Evolutionary conservation across 2,888 invertebrate species (phyloP).

Genomic region (Watsonalla cultraria): DNA sequence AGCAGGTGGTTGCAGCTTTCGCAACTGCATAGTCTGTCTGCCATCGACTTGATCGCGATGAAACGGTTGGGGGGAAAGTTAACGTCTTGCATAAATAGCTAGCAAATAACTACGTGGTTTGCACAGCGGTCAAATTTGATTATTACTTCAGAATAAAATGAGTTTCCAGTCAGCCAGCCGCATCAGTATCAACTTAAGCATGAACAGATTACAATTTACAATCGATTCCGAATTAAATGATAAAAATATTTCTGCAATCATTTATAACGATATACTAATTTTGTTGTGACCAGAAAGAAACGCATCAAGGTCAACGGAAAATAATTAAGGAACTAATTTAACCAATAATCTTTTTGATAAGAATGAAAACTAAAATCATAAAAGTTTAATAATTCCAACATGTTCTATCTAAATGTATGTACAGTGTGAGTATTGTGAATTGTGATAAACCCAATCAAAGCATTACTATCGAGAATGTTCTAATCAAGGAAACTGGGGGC

Average conservation of each 20-base stretch:
- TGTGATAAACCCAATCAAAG: constrained; percentile 23
- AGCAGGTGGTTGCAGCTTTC: constrained; percentile 64
- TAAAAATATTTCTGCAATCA: too few relatives aligned
- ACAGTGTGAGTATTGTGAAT: too few relatives aligned
- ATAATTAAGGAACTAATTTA: too few relatives aligned
- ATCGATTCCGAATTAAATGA: not conserved
- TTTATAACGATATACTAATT: too few relatives aligned
- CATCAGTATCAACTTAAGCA: not conserved
- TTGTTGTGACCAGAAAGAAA: too few relatives aligned
- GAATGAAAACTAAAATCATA: too few relatives aligned
- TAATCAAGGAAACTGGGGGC: constrained; percentile 30
- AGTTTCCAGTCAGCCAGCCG: not conserved
- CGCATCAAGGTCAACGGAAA: too few relatives aligned
- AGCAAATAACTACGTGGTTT: constrained; percentile 18
- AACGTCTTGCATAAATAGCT: constrained; percentile 53
- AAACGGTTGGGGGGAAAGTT: constrained; percentile 58
- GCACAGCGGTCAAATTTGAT: constrained; percentile 33
- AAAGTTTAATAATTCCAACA: too few relatives aligned
- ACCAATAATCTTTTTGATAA: too few relatives aligned
- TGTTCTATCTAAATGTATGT: too few relatives aligned
- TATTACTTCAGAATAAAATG: not conserved
- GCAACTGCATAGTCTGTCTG: constrained; percentile 58
- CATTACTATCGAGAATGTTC: constrained; percentile 49
- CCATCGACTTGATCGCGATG: constrained; percentile 45
- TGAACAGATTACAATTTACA: not conserved